phyloP scores from a whole-genome alignment of 2,113 vertebrate genomes.

The Tympanuchus pallidicinctus region DNA sequence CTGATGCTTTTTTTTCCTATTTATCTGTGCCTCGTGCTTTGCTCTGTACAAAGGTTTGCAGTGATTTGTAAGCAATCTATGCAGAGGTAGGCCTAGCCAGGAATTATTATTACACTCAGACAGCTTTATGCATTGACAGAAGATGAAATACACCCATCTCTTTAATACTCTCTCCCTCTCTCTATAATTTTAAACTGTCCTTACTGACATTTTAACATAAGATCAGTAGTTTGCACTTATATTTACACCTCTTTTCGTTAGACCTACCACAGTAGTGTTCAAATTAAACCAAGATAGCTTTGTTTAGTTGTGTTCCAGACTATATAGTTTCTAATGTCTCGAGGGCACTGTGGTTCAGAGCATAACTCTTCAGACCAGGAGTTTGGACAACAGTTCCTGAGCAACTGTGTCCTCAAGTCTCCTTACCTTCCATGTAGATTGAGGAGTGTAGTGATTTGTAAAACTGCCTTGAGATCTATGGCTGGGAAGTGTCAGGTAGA shows the following conservation, averaged over 20 bases:
- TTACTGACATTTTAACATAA: not conserved
- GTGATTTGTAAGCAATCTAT: conserved; percentile 13
- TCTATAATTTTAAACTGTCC: not conserved
- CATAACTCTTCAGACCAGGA: not conserved
- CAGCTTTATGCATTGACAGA: conserved; percentile 23
- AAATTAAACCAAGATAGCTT: not conserved
- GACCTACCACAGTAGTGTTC: not conserved
- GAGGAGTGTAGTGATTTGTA: not conserved
- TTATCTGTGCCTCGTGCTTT: not conserved
- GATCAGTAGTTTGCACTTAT: not conserved
- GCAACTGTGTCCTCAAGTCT: not conserved
- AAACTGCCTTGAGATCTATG: conserved; percentile 1
- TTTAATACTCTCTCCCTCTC: not conserved
- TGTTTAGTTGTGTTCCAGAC: conserved; percentile 21
- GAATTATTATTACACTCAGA: conserved; percentile 27
- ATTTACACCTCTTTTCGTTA: not conserved
- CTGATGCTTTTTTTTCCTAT: not conserved
- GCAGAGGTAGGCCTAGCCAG: conserved; percentile 6
- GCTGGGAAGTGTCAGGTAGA: not conserved
- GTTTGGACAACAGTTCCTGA: not conserved
- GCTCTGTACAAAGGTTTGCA: not conserved
- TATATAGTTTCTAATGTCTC: not conserved
- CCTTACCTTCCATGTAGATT: not conserved
- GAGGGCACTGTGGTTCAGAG: not conserved
- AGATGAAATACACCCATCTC: conserved; percentile 18